Conservation (phyloP, 2,888 invertebrate genomes). For the Brenthis daphne region DNA sequence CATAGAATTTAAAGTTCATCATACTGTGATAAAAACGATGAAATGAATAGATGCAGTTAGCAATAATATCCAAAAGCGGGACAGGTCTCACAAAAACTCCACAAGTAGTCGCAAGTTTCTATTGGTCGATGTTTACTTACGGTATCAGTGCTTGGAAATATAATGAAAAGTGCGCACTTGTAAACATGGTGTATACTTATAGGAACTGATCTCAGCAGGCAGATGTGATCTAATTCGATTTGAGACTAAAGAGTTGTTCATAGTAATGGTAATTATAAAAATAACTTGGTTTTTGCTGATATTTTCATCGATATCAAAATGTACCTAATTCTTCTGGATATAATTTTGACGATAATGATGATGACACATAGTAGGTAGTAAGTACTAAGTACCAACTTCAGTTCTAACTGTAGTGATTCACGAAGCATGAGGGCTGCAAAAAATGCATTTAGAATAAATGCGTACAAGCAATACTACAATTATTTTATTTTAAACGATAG, state of each 20-base stretch:
- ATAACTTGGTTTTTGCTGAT: neutral
- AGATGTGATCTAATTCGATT: neutral
- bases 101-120: conserved; percentile 4
- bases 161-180: conserved; percentile 22
- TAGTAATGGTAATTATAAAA: neutral
- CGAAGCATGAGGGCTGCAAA: too few species aligned
- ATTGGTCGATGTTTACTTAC: conserved; percentile 9
- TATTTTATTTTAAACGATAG: neutral
- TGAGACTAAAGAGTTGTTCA: neutral
- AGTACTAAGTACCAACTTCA: too few species aligned
- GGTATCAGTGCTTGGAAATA: conserved; percentile 6
- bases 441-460: neutral
- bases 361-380: neutral
- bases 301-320: neutral
- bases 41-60: conserved; percentile 4
- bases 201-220: conserved; percentile 12
- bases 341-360: conserved; percentile 3
- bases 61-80: conserved; percentile 9
- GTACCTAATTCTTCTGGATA: neutral
- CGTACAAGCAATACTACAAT: neutral
- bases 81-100: conserved; percentile 22
- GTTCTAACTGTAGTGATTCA: too few species aligned
- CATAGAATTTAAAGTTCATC: neutral
- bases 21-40: neutral
- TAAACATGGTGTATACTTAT: conserved; percentile 19